Percentiles rank a stretch among this genome's conserved stretches.
Conservation (phyloP, 2,797 vertebrate species). For the Lithobates pipiens region DNA sequence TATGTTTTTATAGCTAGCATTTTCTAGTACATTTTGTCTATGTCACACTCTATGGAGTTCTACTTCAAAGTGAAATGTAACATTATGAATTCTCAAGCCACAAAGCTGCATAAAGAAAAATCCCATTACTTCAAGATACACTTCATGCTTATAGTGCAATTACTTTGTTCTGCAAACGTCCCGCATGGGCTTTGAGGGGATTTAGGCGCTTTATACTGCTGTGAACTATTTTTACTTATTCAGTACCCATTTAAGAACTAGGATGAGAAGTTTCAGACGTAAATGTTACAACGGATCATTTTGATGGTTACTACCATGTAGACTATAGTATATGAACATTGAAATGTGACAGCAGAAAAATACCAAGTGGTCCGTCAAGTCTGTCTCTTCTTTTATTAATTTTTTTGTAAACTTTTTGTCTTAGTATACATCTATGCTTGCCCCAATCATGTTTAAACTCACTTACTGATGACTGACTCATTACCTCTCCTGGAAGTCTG, state of each 20-base stretch:
- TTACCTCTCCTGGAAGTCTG: no score
- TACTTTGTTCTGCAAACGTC: conserved; percentile 26
- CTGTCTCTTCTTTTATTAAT: no score
- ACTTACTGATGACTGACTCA: no score
- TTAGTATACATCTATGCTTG: no score
- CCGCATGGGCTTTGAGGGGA: conserved; percentile 2
- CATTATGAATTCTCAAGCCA: not conserved
- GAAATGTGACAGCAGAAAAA: no score
- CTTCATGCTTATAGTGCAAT: not conserved
- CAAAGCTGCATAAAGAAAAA: not conserved
- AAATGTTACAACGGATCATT: not conserved
- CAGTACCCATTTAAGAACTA: not conserved
- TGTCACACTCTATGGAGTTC: not conserved
- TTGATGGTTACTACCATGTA: not conserved
- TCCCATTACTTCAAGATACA: conserved; percentile 4
- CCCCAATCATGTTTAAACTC: no score
- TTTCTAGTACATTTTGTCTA: not conserved
- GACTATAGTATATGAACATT: not conserved
- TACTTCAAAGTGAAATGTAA: conserved; percentile 11
- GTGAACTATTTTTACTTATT: not conserved
- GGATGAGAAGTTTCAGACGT: not conserved
- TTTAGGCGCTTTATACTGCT: not conserved
- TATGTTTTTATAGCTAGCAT: not conserved
- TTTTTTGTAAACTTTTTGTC: no score
- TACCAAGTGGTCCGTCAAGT: no score